These are phyloP conservation scores for Psittacula cyanocephala DNA, from an alignment of 2,113 vertebrate genomes.

Conservation along the genomic window DNA sequence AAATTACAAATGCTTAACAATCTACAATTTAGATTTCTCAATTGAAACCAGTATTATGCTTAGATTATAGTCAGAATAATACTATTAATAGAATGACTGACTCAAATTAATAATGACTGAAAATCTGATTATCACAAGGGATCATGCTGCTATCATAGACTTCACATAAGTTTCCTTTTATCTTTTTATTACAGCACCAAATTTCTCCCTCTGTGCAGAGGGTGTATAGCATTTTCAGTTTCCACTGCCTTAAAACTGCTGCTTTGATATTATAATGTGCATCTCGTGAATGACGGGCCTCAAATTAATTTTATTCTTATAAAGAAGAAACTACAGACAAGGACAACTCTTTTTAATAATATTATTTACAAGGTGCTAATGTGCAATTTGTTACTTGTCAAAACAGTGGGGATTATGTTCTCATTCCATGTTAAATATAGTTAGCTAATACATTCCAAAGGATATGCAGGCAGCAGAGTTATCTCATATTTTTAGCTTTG, in stretches of 20 bases:
- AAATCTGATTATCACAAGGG: conserved; percentile 63
- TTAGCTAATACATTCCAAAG: conserved; percentile 57
- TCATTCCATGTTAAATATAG: conserved; percentile 63
- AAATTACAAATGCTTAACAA: neutral
- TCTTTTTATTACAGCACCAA: conserved; percentile 22
- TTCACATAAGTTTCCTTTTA: conserved; percentile 48
- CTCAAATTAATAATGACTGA: conserved; percentile 69
- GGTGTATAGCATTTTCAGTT: conserved; percentile 6
- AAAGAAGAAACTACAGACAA: conserved; percentile 64
- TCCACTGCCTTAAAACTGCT: conserved; percentile 1
- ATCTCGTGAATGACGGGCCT: conserved; percentile 58
- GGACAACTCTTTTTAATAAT: conserved; percentile 67
- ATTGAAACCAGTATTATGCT: conserved; percentile 47
- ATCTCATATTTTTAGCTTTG: neutral
- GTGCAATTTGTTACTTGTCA: conserved; percentile 73
- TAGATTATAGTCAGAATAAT: conserved; percentile 61
- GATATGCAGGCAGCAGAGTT: neutral
- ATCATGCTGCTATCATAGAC: conserved; percentile 46
- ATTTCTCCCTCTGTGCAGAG: conserved; percentile 19
- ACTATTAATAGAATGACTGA: conserved; percentile 58
- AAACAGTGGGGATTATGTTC: conserved; percentile 66
- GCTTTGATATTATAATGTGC: conserved; percentile 66
- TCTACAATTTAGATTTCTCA: conserved; percentile 54
- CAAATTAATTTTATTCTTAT: conserved; percentile 68
- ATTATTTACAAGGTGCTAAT: conserved; percentile 72